Evolutionary conservation across 2,888 invertebrate species (phyloP), one percentile per base, ranked within the genome.

Genomic region (Melieria crassipennis): DNA sequence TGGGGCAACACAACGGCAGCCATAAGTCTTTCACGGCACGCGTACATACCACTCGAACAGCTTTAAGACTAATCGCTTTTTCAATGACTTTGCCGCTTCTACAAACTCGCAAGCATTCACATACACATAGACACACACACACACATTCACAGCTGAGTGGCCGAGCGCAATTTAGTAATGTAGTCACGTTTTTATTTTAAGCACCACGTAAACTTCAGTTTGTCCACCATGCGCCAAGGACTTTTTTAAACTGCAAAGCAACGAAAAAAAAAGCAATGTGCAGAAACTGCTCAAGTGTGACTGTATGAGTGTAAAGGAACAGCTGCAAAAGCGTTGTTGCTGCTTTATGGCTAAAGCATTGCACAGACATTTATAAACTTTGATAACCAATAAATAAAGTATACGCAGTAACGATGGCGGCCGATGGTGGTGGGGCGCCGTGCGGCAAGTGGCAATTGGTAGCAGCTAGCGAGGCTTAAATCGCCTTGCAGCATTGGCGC

Each of bases 121-220:
- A 30, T 30, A 30, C 30, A 30, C 3, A 30, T 30, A 30, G 3
- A 30, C 30, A 30, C 30, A 30, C 30, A 30, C 30, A 30, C 30
- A 30, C 30, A 30, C 30, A 30, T 30, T 30, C 30, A 30, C 30
- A 30, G 30, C 30, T 30, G 30, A 30, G 30, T 30, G 3, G 7
- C 7, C 11, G 11, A 50, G 13, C 11, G 52, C 52, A 52, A 52
- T 52, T 52, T 52, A n/a, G 52, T 52, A 52, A 52, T 52, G 52
- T 52, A 52, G 52, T 52, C 52, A 52, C 52, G 52, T 52, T 52
- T 52, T 52, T 52, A 52, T 13, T 52, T 7, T 52, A 9, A 52
- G 13, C 52, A 52, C 10, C 52, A 52, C 30, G 30, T 30, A 30
- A 30, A 30, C 30, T 30, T 30, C 30, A 30, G 30, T 30, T 30